A percentile compares a stretch with the other conserved stretches of the same genome.
phyloP scores from a whole-genome alignment of 2,113 vertebrate species.

The Anoura caudifer region DNA sequence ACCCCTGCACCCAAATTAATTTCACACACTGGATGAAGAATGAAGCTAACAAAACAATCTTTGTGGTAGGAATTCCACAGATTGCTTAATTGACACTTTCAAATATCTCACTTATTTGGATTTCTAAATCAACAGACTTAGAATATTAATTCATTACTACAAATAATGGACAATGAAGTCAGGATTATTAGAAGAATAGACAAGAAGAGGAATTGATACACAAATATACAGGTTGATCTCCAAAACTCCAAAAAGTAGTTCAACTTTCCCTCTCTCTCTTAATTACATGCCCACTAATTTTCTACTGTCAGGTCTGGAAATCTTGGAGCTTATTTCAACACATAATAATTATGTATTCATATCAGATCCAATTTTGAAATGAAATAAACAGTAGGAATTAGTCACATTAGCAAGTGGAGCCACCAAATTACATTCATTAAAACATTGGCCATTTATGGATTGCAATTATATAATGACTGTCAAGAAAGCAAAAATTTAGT shows the following conservation, averaged over 20 bases:
- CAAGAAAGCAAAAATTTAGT: constrained; percentile 55
- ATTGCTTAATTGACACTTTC: constrained; percentile 64
- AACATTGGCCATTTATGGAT: constrained; percentile 59
- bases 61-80: constrained; percentile 56
- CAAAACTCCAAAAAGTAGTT: constrained; percentile 65
- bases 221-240: constrained; percentile 60
- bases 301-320: constrained; percentile 64
- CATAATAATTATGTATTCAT: constrained; percentile 72
- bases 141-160: constrained; percentile 62
- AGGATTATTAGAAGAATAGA: constrained; percentile 72
- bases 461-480: constrained; percentile 50
- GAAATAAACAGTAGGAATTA: constrained; percentile 68
- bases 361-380: constrained; percentile 71
- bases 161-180: constrained; percentile 72
- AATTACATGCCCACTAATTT: constrained; percentile 68
- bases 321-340: constrained; percentile 60
- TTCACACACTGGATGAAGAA: constrained; percentile 52
- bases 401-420: constrained; percentile 57
- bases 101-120: constrained; percentile 61
- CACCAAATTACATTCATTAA: constrained; percentile 70
- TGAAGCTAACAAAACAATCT: constrained; percentile 56
- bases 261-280: constrained; percentile 50
- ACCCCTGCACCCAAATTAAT: constrained; percentile 52
- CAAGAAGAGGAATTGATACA: constrained; percentile 60
- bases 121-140: constrained; percentile 67